phyloP scores from a whole-genome alignment of 1,140 invertebrate genomes.

The Drosophila sechellia region DNA sequence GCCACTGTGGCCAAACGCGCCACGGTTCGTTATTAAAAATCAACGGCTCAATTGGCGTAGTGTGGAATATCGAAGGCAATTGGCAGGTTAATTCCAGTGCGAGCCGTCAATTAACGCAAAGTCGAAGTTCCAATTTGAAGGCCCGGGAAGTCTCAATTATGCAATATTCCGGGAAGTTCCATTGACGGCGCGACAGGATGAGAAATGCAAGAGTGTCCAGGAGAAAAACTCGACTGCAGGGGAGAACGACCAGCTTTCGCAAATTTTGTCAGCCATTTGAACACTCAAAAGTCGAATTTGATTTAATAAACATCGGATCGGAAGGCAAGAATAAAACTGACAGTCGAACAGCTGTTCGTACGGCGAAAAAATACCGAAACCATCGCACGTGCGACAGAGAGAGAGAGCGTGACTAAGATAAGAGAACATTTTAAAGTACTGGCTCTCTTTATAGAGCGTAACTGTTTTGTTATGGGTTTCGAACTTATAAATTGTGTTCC shows the following conservation, averaged over 20 bases:
- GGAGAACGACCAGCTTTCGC: conserved; percentile 19
- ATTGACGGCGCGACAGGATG: neutral
- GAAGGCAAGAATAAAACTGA: conserved; percentile 12
- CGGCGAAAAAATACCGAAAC: conserved; percentile 6
- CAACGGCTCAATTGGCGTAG: conserved; percentile 52
- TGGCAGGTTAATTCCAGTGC: conserved; percentile 20
- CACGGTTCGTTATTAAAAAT: conserved; percentile 25
- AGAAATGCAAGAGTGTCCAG: conserved; percentile 10
- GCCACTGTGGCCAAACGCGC: conserved; percentile 11
- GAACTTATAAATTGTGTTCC: too few species aligned
- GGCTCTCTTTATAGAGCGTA: neutral
- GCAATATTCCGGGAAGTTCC: conserved; percentile 30
- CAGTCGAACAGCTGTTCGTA: conserved; percentile 28
- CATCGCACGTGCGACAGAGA: conserved; percentile 5
- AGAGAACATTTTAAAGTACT: neutral
- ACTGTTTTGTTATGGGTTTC: neutral
- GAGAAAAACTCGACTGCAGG: neutral
- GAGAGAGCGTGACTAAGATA: conserved; percentile 9
- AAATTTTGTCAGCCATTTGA: conserved; percentile 44
- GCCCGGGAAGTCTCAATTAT: conserved; percentile 19
- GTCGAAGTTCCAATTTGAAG: conserved; percentile 18
- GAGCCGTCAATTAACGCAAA: conserved; percentile 8
- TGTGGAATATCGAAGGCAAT: conserved; percentile 26
- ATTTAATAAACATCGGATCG: conserved; percentile 10
- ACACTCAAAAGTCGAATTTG: conserved; percentile 6